Base-by-base conservation (phyloP, 2,797 vertebrate species). In the Manis pentadactyla region DNA sequence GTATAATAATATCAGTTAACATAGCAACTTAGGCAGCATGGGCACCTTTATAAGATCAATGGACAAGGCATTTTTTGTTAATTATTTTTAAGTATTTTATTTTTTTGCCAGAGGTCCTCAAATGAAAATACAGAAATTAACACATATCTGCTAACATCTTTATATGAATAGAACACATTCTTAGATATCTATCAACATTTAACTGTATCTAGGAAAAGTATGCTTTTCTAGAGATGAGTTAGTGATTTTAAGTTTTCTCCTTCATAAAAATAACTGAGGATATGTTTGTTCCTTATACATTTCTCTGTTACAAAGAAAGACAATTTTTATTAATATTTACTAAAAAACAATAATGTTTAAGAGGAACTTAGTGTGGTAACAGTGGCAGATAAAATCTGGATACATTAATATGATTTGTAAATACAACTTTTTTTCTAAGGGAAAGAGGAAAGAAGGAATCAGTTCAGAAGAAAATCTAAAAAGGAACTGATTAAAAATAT, bases 201-300 rank as follows among this genome's bases (percentile, higher is more conserved):
- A n/a, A 1, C 10, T 59, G 0, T 23, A 63, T n/a, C 11, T 49
- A 42, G 18, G 25, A 23, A 7, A 55, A 19, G 0, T 51, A 23
- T 53, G 27, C 29, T 90, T 89, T 89, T 71, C 7, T 37, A 59
- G 14, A 91, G 5, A 18, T 90, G 14, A 25, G 53, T 91, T 64
- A 46, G n/a, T 90, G 1, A 53, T 85, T 64, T 88, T 31, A 34
- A 82, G 34, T 49, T 21, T 71, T 68, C 17, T 77, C 1, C 7
- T 78, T 85, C 5, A 69, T 88, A 57, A 88, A 93, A 88, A 68
- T 73, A 88, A 61, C 11, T 46, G 39, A 7, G 21, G 73, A 4
- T 39, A 89, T 59, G 12, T 63, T 83, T 74, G 18, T 2, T 25
- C 0, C 14, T 57, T 68, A 55, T 17, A 23, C 12, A 57, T 21